Evolutionary conservation across 2,113 vertebrate genomes (phyloP).

Genomic region (Oxyruncus cristatus): DNA sequence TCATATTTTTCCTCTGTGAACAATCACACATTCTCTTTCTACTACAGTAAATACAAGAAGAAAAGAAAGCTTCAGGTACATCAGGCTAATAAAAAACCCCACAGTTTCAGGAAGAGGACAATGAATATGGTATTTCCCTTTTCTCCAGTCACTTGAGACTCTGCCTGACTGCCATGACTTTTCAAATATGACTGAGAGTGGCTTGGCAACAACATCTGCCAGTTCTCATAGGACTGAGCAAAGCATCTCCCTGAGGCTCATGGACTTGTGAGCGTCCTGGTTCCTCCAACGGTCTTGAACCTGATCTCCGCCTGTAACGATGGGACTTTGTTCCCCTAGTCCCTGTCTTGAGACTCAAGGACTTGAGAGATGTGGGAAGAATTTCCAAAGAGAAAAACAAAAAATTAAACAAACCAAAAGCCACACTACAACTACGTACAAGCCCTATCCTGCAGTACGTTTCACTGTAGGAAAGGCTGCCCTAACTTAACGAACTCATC

Average conservation of each 20-base stretch:
- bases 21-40: neutral
- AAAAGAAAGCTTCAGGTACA: neutral
- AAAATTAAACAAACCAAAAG: neutral
- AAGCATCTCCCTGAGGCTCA: neutral
- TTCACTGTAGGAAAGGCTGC: neutral
- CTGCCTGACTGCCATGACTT: neutral
- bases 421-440: neutral
- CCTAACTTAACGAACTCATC: neutral
- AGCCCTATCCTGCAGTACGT: neutral
- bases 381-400: neutral
- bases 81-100: neutral
- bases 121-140: neutral
- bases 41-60: neutral
- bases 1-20: neutral
- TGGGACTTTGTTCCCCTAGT: neutral
- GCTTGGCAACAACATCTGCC: neutral
- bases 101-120: neutral
- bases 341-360: neutral
- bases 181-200: accelerated
- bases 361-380: neutral
- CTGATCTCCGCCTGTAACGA: neutral
- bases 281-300: neutral
- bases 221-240: neutral
- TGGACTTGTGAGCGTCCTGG: neutral
- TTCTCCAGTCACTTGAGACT: neutral